These are phyloP conservation scores for Todus mexicanus DNA, from an alignment of 2,797 vertebrate species.

Conservation along the genomic window DNA sequence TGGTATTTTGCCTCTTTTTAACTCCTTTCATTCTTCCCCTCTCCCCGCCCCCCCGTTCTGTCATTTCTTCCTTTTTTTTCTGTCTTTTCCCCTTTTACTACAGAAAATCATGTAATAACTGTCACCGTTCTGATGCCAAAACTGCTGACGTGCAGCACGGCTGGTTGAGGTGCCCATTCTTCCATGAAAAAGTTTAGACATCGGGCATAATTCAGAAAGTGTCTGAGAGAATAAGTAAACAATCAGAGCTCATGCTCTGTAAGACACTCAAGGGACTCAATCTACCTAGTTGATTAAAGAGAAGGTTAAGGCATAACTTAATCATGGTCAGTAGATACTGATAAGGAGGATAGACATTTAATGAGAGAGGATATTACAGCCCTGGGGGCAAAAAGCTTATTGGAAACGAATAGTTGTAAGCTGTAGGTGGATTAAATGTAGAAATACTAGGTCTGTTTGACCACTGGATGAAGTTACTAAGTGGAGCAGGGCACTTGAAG, in stretches of 20 bases:
- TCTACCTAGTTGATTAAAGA: background rate
- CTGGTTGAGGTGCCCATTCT: background rate
- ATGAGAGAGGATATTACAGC: background rate
- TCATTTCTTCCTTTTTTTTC: background rate
- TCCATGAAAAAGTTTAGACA: background rate
- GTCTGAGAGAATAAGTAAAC: background rate
- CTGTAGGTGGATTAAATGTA: background rate
- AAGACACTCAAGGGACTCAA: background rate
- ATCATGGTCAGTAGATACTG: background rate
- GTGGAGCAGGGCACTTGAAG: background rate
- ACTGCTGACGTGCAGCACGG: background rate
- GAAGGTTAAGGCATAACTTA: background rate
- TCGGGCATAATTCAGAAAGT: background rate
- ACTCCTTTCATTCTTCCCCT: background rate
- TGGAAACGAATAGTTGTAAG: background rate
- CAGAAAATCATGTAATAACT: background rate
- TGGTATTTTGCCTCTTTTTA: background rate
- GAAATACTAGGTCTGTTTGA: background rate
- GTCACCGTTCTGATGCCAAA: background rate
- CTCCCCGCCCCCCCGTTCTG: background rate
- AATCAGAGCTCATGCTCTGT: background rate
- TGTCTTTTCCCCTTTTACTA: background rate
- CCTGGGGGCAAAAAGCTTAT: background rate
- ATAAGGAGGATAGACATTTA: background rate
- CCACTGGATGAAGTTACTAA: background rate